phyloP scores from a whole-genome alignment of 2,797 vertebrate species.

The Neosilurus mollespiculum region DNA sequence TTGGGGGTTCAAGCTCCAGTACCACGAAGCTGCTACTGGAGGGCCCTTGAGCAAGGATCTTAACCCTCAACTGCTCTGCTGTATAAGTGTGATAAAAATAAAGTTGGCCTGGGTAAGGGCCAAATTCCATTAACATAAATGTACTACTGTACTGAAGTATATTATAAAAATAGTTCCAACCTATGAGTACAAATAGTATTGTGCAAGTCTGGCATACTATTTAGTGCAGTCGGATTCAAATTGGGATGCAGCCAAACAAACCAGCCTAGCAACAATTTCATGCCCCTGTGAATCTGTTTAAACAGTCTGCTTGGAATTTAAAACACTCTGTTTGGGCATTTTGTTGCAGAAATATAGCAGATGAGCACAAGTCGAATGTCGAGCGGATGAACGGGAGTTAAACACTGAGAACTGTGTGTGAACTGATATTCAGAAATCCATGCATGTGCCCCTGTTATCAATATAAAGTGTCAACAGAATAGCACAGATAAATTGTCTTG shows the following conservation, averaged over 20 bases:
- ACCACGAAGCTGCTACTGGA: too few species aligned
- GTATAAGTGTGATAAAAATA: too few species aligned
- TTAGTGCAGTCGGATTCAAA: background rate
- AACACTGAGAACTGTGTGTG: slow-evolving; percentile 14
- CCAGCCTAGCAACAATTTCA: slow-evolving; percentile 11
- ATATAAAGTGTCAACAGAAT: slow-evolving; percentile 8
- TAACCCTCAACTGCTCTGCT: too few species aligned
- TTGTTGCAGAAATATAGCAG: slow-evolving; percentile 15
- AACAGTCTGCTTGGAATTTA: slow-evolving; percentile 13
- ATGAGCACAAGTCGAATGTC: slow-evolving; percentile 1
- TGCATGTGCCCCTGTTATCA: background rate
- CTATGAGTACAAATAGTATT: background rate
- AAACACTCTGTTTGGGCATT: slow-evolving; percentile 3
- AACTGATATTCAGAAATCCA: background rate
- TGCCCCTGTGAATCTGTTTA: slow-evolving; percentile 2
- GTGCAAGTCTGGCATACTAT: background rate
- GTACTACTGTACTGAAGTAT: background rate
- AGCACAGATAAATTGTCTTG: background rate
- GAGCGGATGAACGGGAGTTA: slow-evolving; percentile 24
- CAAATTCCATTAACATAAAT: background rate
- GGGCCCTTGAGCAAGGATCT: too few species aligned
- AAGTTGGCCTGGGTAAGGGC: background rate
- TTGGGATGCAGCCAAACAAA: slow-evolving; percentile 20
- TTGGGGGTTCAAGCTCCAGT: too few species aligned
- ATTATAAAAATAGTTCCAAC: background rate